These are phyloP conservation scores for Platalea minor DNA, from an alignment of 2,797 vertebrate species.

Conservation along the genomic window DNA sequence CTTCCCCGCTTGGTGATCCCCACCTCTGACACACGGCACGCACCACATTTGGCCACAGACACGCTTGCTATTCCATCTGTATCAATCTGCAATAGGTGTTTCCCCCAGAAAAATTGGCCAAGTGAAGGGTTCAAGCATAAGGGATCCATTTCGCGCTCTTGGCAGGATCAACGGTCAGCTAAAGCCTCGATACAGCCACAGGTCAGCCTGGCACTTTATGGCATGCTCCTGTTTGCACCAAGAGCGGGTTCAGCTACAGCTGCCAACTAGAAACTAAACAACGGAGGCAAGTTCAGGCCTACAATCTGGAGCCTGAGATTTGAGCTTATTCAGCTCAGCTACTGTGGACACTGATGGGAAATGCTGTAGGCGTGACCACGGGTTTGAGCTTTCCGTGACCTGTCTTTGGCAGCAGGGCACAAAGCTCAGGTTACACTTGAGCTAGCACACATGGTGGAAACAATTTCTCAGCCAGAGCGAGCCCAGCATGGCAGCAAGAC, in stretches of 20 bases:
- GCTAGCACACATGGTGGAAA: rapidly evolving
- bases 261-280: background rate
- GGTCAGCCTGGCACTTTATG: background rate
- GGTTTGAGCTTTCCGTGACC: background rate
- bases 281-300: background rate
- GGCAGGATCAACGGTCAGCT: background rate
- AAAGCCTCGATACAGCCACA: background rate
- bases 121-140: background rate
- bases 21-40: rapidly evolving
- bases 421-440: background rate
- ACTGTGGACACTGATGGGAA: rapidly evolving
- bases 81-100: rapidly evolving
- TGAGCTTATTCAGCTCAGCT: background rate
- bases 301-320: background rate
- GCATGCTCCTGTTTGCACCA: background rate
- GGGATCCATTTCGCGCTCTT: background rate
- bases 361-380: background rate
- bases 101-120: rapidly evolving
- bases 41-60: rapidly evolving
- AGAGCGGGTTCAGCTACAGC: rapidly evolving
- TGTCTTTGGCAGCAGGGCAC: background rate
- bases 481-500: background rate
- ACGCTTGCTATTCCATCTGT: rapidly evolving
- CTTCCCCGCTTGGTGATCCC: background rate
- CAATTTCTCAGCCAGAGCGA: background rate